Evolutionary conservation across 1,140 invertebrate genomes (phyloP).

Genomic region (Drosophila obscura): DNA sequence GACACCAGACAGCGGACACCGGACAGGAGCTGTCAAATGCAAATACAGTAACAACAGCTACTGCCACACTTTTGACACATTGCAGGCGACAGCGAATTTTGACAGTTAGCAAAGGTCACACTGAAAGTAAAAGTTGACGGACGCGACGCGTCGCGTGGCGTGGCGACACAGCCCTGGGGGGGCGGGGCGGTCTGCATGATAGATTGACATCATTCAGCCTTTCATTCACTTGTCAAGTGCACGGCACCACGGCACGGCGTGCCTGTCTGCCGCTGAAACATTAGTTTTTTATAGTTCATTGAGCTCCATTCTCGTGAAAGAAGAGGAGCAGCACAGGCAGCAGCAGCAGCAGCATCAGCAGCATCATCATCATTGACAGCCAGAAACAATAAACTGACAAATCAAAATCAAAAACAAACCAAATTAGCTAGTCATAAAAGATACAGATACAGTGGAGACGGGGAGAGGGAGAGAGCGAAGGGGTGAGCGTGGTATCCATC

Average conservation of each 20-base stretch:
- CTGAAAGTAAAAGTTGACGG: slow-evolving; percentile 72
- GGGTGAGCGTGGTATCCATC: slow-evolving; percentile 14
- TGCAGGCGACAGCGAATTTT: slow-evolving; percentile 68
- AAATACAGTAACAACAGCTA: slow-evolving; percentile 35
- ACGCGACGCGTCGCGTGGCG: too few species aligned
- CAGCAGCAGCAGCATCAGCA: slow-evolving; percentile 27
- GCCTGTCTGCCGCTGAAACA: slow-evolving; percentile 47
- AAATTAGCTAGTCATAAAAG: slow-evolving; percentile 80
- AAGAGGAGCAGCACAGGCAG: slow-evolving; percentile 20
- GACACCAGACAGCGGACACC: slow-evolving; percentile 44
- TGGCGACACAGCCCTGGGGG: background rate
- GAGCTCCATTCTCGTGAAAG: slow-evolving; percentile 37
- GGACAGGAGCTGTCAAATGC: slow-evolving; percentile 68
- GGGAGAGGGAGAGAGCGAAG: slow-evolving; percentile 3
- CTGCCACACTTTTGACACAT: slow-evolving; percentile 55
- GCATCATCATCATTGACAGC: slow-evolving; percentile 37
- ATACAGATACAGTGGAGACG: too few species aligned
- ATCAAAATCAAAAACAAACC: slow-evolving; percentile 73
- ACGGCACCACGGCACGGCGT: slow-evolving; percentile 46
- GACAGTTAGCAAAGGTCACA: slow-evolving; percentile 76
- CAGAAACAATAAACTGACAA: slow-evolving; percentile 60
- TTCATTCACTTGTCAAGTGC: slow-evolving; percentile 72
- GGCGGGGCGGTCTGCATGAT: slow-evolving; percentile 39
- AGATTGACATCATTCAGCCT: slow-evolving; percentile 66
- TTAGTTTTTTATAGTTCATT: slow-evolving; percentile 78